Base-by-base conservation (phyloP, 2,888 invertebrate genomes). In the Steinernema scapterisci region DNA sequence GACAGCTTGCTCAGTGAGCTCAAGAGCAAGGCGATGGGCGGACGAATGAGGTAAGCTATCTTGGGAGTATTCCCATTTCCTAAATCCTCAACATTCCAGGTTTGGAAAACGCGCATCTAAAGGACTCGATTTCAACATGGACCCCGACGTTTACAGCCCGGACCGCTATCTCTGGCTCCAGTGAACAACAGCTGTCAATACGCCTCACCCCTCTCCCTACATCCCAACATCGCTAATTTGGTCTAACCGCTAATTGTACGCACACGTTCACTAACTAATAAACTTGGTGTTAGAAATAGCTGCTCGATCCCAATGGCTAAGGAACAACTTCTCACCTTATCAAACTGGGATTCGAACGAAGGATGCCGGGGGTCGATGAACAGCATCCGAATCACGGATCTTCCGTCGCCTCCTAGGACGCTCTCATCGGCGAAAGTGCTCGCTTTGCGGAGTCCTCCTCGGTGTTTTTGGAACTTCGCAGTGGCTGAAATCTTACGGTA, bases 11-110 rank as follows among this genome's bases (percentile, higher is more conserved):
- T 83, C 54, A 76, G 75, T 25, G 83, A 80, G 71, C 79, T 83
- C 45, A 83, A 82, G 74, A 79, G 81, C 56, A 82, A 82, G 71
- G 78, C 80, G 48, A 78, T 83, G 75, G 79, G 78, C 6, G 83
- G 83, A 45, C 51, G 83, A 72, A 83, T 83, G 83, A 77, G 83
- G 83, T 83, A 44, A 16, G 73, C 2, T 25, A 5, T 19, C 9
- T 63, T 1, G 27, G 63, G 16, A 9, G 5, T 1, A 2, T 3
- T 48, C 16, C 45, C 13, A 44, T 13, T 16, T 7, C 48, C 19
- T n/a, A 3, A 3, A 19, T 48, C 5, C 48, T 3, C 3, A 13
- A 54, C 3, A 23, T 16, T 63, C 13, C 25, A 63, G 63, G n/a
- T 63, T 63, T 19, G 63, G 63, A 63, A 63, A 63, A 27, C 23